Conservation (phyloP, 1,140 invertebrate species). For the Ericerus pela region DNA sequence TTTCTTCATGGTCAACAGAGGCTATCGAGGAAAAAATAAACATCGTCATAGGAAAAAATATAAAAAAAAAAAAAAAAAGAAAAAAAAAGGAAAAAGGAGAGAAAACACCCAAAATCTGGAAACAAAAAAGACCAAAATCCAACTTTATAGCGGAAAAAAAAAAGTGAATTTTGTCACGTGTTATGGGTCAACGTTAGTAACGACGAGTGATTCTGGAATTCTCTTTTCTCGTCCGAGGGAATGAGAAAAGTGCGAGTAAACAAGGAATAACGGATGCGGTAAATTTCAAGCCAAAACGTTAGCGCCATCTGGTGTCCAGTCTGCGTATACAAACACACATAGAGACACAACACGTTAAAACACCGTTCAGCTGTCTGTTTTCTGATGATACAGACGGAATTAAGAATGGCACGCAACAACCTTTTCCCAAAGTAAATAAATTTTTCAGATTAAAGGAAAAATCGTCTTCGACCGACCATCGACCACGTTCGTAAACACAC, state of each 20-base stretch:
- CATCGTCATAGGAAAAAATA: too few relatives aligned
- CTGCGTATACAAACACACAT: background rate
- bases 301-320: constrained; percentile 6
- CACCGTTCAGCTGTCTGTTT: background rate
- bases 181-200: constrained; percentile 1
- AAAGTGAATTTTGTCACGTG: constrained; percentile 3
- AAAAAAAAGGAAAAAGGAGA: too few relatives aligned
- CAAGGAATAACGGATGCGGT: background rate
- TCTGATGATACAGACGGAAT: constrained; percentile 7
- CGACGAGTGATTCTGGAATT: background rate
- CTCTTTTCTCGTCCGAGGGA: too few relatives aligned
- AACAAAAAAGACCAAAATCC: too few relatives aligned
- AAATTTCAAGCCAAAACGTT: too few relatives aligned
- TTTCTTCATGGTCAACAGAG: too few relatives aligned
- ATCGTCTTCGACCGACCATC: background rate
- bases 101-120: too few relatives aligned
- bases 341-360: background rate
- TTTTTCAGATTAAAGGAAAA: constrained; percentile 10
- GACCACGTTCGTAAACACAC: constrained; percentile 5
- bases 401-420: constrained; percentile 5
- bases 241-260: constrained; percentile 7
- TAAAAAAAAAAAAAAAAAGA: too few relatives aligned
- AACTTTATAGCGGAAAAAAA: too few relatives aligned
- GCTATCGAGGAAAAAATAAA: too few relatives aligned
- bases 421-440: constrained; percentile 5